phyloP scores from a whole-genome alignment of 2,888 invertebrate genomes.

The Acronicta leporina region DNA sequence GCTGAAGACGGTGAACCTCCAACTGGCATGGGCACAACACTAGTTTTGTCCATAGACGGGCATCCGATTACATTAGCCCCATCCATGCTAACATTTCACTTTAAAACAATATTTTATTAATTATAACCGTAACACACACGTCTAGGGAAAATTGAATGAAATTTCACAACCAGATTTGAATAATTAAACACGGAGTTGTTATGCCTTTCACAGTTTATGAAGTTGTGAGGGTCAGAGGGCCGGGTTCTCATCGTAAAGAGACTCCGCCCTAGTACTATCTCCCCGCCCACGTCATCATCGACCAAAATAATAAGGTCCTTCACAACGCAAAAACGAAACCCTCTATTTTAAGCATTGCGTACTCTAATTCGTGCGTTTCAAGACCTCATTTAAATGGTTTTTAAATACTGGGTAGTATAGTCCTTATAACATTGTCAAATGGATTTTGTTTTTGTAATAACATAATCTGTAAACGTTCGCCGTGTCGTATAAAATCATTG shows the following conservation, averaged over 20 bases:
- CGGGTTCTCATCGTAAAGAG: slow-evolving; percentile 43
- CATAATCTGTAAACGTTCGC: no score
- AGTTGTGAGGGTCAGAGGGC: slow-evolving; percentile 54
- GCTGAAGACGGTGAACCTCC: slow-evolving; percentile 81
- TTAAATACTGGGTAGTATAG: slow-evolving; percentile 9
- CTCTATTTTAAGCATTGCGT: background rate
- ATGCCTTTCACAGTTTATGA: slow-evolving; percentile 24
- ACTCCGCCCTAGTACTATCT: slow-evolving; percentile 57
- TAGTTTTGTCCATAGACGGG: slow-evolving; percentile 58
- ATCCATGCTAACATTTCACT: slow-evolving; percentile 68
- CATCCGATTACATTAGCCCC: slow-evolving; percentile 62
- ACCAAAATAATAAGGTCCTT: slow-evolving; percentile 30
- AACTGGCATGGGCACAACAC: slow-evolving; percentile 58
- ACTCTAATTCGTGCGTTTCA: slow-evolving; percentile 1
- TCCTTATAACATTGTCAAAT: no score
- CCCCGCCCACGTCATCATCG: slow-evolving; percentile 42
- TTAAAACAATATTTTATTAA: slow-evolving; percentile 3
- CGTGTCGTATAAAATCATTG: no score
- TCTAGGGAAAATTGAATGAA: background rate
- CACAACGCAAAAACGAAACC: background rate
- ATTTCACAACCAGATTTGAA: slow-evolving; percentile 3
- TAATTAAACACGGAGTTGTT: slow-evolving; percentile 18
- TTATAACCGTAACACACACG: slow-evolving; percentile 21
- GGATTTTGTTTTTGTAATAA: no score
- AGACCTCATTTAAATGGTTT: slow-evolving; percentile 22